Conservation (phyloP, 2,797 vertebrate species). For the Sarcophilus harrisii region DNA sequence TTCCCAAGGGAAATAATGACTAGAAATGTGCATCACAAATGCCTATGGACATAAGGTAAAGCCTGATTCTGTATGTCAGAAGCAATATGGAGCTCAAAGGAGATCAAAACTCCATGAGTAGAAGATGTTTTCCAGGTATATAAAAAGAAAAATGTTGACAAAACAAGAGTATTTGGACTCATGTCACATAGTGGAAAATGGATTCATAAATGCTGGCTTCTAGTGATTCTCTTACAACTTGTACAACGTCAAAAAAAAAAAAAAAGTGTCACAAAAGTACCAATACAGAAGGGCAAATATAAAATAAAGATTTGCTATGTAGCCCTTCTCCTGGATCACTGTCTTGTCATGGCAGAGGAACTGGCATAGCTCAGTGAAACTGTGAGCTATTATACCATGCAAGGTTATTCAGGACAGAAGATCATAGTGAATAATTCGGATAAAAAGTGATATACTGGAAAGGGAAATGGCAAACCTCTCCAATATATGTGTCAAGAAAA, state of each 20-base stretch:
- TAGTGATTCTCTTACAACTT: constrained; percentile 28
- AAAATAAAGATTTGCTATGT: constrained; percentile 59
- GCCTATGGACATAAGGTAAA: not conserved
- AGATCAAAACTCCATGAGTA: not conserved
- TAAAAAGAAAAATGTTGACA: constrained; percentile 18
- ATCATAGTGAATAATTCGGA: not conserved
- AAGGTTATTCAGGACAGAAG: not conserved
- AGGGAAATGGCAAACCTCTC: not conserved
- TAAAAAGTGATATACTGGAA: not conserved
- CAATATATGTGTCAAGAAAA: not conserved
- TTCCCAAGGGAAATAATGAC: not conserved
- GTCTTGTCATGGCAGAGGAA: not conserved
- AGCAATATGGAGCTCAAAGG: not conserved
- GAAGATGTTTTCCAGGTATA: constrained; percentile 21
- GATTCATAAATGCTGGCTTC: not conserved
- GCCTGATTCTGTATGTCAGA: not conserved
- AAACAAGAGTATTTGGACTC: not conserved
- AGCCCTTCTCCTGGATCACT: constrained; percentile 1
- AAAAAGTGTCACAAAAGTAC: constrained; percentile 37
- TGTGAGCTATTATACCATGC: not conserved
- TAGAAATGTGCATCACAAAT: no score
- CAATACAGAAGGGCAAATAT: constrained; percentile 45
- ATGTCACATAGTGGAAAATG: not conserved
- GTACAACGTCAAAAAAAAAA: constrained; percentile 32
- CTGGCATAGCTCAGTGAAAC: not conserved